phyloP scores from a whole-genome alignment of 2,888 invertebrate species.

The Lepidonotus clava region DNA sequence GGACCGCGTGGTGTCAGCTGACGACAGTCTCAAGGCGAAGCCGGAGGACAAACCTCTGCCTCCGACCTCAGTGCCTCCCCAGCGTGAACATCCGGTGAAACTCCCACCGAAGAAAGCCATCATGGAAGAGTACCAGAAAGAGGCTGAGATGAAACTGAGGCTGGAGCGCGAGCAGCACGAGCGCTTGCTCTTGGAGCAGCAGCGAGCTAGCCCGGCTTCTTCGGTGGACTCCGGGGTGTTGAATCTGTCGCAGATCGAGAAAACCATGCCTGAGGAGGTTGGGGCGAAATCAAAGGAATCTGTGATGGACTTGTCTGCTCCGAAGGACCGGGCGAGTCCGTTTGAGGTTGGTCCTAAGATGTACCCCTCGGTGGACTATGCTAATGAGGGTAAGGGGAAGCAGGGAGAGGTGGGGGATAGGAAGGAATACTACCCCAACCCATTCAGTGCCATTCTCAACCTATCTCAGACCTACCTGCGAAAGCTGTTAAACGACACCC shows the following conservation, averaged over 20 bases:
- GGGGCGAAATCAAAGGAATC: background rate
- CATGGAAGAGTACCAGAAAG: constrained; percentile 39
- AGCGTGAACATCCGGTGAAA: background rate
- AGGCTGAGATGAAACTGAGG: constrained; percentile 25
- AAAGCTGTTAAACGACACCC: constrained; percentile 18
- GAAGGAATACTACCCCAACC: constrained; percentile 27
- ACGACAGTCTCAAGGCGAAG: background rate
- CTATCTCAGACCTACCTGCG: constrained; percentile 43
- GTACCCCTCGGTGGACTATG: background rate
- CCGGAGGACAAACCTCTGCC: background rate
- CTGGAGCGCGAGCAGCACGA: constrained; percentile 7
- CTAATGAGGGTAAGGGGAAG: background rate
- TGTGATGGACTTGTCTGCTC: background rate
- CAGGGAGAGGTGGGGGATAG: background rate
- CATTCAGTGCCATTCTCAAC: constrained; percentile 42
- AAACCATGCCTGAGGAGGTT: background rate
- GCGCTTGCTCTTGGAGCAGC: background rate
- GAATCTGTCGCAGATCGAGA: background rate
- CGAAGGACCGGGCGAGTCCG: background rate
- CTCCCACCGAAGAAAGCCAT: constrained; percentile 39
- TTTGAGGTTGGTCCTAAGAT: too few relatives aligned
- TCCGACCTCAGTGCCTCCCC: background rate
- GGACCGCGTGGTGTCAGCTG: background rate
- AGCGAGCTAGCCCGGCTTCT: background rate
- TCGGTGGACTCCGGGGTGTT: background rate